Base-by-base conservation (phyloP, 2,113 vertebrate species). In the Jaculus jaculus region DNA sequence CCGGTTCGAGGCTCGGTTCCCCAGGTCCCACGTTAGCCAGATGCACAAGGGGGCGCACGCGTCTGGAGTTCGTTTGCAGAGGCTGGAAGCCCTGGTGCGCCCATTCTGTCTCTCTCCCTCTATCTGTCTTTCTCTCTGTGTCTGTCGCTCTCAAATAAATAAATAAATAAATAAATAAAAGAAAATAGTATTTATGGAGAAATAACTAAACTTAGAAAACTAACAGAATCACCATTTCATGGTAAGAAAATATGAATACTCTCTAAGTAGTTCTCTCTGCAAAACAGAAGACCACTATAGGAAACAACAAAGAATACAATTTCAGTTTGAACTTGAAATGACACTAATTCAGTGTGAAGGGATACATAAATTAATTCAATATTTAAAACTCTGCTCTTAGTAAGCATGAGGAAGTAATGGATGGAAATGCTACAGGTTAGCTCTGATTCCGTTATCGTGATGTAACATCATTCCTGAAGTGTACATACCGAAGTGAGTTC, bases 401-500 rank as follows among this genome's bases (percentile, higher is more conserved):
- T 32, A 71, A 73, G 34, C 84, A 78, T 7, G 34, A 60, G n/a
- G n/a, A 0, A 84, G 26, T 78, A 78, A 89, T 24, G 17, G 30
- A 0, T 51, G 77, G 23, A 84, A 69, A 80, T 42, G 61, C 17
- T 26, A 42, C 0, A 51, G 37, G 30, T 30, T 37, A 63, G 34
- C 26, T 54, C 18, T 30, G 30, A 58, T 18, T 51, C 2, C 54
- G 42, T 30, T 37, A 63, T 5, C 61, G 13, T 30, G 74, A 73
- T 0, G n/a, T 47, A 79, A n/a, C 21, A 75, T 60, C 54, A 86
- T 12, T 80, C 71, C 51, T 51, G 61, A 24, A 65, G 16, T 60
- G n/a, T 90, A 97, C 99, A 97, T 98, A 99, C 99, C n/a, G 99
- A 98, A 82, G 99, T 99, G 65, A 99, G 98, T 91, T 99, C 99